These are phyloP conservation scores for Podiceps cristatus DNA, from an alignment of 2,113 vertebrate species.

Conservation along the genomic window DNA sequence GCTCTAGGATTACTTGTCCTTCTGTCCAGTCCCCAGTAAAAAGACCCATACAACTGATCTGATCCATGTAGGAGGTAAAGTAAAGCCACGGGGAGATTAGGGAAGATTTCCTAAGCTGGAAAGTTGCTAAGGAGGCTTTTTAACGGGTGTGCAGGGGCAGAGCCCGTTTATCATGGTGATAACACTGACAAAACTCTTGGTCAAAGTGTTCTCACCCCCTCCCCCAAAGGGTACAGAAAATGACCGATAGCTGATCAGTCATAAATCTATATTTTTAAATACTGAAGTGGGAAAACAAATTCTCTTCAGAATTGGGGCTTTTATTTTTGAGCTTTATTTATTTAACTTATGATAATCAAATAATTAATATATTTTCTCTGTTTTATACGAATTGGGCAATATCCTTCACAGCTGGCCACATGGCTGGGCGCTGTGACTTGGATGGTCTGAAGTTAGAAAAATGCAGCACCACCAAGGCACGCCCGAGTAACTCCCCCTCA, in stretches of 20 bases:
- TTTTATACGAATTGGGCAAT: constrained; percentile 12
- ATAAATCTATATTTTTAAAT: constrained; percentile 75
- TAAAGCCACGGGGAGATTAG: constrained; percentile 29
- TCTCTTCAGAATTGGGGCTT: constrained; percentile 44
- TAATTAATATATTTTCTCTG: constrained; percentile 75
- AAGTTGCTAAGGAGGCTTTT: constrained; percentile 22
- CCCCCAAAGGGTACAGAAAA: not conserved
- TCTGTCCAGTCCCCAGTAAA: constrained; percentile 11
- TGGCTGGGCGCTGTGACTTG: not conserved
- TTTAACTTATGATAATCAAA: constrained; percentile 76
- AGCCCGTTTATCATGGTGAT: not conserved
- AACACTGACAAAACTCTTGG: constrained; percentile 11
- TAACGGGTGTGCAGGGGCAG: not conserved
- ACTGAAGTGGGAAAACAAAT: constrained; percentile 36
- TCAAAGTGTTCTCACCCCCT: constrained; percentile 1
- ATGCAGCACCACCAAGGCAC: fast-evolving
- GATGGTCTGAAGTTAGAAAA: not conserved
- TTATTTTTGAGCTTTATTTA: constrained; percentile 80
- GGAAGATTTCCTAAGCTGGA: constrained; percentile 6
- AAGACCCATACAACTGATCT: not conserved
- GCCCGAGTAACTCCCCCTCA: not conserved
- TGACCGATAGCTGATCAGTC: constrained; percentile 28
- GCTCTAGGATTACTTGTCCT: constrained; percentile 39
- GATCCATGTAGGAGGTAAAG: not conserved
- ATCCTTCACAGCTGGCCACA: constrained; percentile 8